phyloP scores from a whole-genome alignment of 2,888 invertebrate genomes.

The Drosophila pseudotalamancana region DNA sequence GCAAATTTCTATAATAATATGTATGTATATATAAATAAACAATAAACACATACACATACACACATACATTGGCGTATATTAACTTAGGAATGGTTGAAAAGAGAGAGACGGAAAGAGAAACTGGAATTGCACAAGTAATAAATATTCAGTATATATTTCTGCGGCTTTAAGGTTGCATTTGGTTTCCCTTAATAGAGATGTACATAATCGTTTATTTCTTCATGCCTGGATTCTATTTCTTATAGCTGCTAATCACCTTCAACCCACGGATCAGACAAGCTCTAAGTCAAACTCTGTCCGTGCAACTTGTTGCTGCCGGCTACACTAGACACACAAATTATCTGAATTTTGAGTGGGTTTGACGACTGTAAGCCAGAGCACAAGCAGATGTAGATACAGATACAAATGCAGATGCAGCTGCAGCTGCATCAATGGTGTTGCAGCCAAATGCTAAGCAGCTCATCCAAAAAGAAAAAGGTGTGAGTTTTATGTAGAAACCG shows the following conservation, averaged over 20 bases:
- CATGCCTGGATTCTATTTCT: neutral
- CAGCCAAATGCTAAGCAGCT: conserved; percentile 28
- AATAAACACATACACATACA: too few species aligned
- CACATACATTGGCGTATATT: too few species aligned
- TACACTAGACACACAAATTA: conserved; percentile 34
- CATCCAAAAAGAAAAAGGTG: conserved; percentile 49
- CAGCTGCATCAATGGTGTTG: conserved; percentile 21
- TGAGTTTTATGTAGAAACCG: conserved; percentile 78
- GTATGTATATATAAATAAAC: too few species aligned
- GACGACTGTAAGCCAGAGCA: conserved; percentile 43
- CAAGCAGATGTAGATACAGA: conserved; percentile 31
- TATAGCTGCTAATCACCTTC: conserved; percentile 47
- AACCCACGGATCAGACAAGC: conserved; percentile 47
- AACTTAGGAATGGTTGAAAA: too few species aligned
- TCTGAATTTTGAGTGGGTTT: conserved; percentile 70
- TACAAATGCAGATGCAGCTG: conserved; percentile 17
- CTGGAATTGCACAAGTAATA: neutral
- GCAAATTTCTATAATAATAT: too few species aligned
- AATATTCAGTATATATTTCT: too few species aligned
- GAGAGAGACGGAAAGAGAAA: neutral
- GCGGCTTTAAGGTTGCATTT: neutral
- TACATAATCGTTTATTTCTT: neutral
- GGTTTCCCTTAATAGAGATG: neutral
- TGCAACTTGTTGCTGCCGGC: conserved; percentile 69
- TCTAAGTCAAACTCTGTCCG: conserved; percentile 16